Percentiles rank a stretch among this genome's conserved stretches.
These are phyloP conservation scores for Cossypha niveicapilla DNA, from an alignment of 2,797 vertebrate species.

Conservation along the genomic window DNA sequence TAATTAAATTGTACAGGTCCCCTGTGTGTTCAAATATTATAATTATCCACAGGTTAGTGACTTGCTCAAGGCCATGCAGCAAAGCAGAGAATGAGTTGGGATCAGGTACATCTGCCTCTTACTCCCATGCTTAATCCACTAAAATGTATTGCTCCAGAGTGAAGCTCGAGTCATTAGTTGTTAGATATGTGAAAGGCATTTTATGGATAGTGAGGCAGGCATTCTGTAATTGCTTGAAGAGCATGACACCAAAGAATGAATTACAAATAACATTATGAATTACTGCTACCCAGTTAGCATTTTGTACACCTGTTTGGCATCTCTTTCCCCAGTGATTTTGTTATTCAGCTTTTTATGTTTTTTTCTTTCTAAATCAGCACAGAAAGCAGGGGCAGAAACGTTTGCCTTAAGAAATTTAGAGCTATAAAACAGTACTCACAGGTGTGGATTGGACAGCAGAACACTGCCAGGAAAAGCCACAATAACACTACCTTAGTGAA, in stretches of 20 bases:
- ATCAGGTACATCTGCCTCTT: background rate
- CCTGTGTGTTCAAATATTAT: background rate
- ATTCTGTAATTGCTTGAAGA: background rate
- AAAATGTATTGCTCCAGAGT: background rate
- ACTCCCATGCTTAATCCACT: background rate
- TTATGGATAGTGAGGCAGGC: background rate
- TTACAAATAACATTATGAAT: constrained; percentile 3
- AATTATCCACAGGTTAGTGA: constrained; percentile 15
- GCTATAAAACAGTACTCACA: background rate
- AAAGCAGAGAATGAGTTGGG: background rate
- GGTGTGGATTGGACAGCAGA: background rate
- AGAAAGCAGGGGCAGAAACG: background rate
- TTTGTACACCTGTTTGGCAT: background rate
- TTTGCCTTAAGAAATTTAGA: background rate
- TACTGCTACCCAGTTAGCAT: background rate
- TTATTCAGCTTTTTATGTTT: background rate
- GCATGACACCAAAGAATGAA: background rate
- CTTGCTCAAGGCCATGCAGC: constrained; percentile 5
- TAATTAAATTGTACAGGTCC: constrained; percentile 29
- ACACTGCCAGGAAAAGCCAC: background rate
- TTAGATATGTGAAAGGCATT: constrained; percentile 1
- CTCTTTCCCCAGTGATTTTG: background rate
- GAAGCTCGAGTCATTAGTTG: background rate
- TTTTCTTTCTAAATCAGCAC: background rate
- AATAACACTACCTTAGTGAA: background rate